Evolutionary conservation across 2,113 vertebrate species (phyloP).

Genomic region (Corydoras maculifer): DNA sequence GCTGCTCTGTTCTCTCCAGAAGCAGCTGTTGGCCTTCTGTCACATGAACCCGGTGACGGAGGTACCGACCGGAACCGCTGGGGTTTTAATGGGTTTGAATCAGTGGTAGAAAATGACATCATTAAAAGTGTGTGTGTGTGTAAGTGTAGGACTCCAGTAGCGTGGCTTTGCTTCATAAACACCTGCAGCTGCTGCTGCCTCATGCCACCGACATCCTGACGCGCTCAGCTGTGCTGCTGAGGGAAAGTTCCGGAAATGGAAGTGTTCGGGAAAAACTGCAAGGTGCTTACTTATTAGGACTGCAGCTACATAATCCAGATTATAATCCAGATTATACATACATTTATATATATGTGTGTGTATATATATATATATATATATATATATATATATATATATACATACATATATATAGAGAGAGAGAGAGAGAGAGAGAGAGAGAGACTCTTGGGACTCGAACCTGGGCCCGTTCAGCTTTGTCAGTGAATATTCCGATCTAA

Average conservation of each 20-base stretch:
- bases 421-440: too few species aligned
- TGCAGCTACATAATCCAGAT: too few species aligned
- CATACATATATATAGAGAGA: too few species aligned
- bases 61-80: conserved; percentile 54
- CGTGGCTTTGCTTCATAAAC: conserved; percentile 94
- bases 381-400: too few species aligned
- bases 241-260: conserved; percentile 92
- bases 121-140: neutral
- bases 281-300: conserved; percentile 61
- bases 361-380: too few species aligned
- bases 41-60: conserved; percentile 88
- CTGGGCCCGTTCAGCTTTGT: too few species aligned
- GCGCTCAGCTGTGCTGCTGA: conserved; percentile 82
- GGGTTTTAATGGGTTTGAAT: neutral
- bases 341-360: too few species aligned
- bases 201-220: conserved; percentile 95
- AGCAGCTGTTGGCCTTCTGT: conserved; percentile 91
- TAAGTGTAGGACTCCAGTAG: conserved; percentile 83
- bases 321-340: too few species aligned
- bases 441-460: too few species aligned
- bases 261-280: conserved; percentile 86
- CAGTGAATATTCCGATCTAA: too few species aligned
- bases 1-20: conserved; percentile 91
- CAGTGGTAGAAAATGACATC: too few species aligned
- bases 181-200: conserved; percentile 89